Conservation (phyloP, 2,888 invertebrate species). For the Conomelus anceps region DNA sequence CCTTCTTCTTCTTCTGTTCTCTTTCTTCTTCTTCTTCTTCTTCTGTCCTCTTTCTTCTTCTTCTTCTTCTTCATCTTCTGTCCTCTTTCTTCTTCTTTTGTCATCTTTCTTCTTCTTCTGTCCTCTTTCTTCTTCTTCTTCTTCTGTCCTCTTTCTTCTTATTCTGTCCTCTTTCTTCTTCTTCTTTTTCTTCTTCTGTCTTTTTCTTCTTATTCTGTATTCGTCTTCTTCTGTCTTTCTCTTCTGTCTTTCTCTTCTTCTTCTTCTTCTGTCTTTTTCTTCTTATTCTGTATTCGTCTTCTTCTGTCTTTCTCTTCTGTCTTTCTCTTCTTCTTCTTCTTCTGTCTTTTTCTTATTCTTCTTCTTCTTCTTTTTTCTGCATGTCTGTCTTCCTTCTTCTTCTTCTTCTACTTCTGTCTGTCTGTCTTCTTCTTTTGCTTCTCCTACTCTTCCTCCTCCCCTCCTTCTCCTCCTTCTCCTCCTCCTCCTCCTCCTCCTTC, state of each 20-base stretch:
- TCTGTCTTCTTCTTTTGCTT: too few relatives aligned
- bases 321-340: neutral
- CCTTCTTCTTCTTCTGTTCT: neutral
- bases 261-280: neutral
- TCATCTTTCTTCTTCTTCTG: neutral
- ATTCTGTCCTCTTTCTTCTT: neutral
- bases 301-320: too few relatives aligned
- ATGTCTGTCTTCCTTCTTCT: too few relatives aligned
- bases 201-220: neutral
- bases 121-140: neutral
- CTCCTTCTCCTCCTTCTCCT: neutral
- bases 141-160: neutral
- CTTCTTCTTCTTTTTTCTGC: neutral
- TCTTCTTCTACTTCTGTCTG: neutral
- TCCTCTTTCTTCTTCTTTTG: neutral
- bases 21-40: neutral
- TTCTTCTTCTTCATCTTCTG: neutral
- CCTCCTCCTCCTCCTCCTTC: neutral
- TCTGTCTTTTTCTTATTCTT: neutral
- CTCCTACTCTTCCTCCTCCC: too few relatives aligned
- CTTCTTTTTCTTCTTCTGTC: neutral
- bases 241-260: neutral
- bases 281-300: neutral
- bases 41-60: neutral
- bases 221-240: neutral